These are phyloP conservation scores for Belgica antarctica DNA, from an alignment of 2,888 invertebrate species.

Conservation along the genomic window DNA sequence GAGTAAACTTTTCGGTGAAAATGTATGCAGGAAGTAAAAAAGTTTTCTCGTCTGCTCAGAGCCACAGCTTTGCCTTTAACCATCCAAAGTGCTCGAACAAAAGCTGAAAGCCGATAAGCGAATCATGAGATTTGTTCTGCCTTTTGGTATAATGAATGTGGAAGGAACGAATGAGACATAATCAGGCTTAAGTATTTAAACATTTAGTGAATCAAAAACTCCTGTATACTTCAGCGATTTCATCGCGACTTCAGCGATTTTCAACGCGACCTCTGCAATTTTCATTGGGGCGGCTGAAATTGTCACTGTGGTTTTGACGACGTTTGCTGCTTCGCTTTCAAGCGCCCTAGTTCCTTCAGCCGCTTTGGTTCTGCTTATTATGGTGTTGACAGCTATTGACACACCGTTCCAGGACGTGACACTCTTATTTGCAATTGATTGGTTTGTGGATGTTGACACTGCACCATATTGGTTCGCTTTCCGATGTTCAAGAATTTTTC, in stretches of 20 bases:
- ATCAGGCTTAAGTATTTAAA: too few species aligned
- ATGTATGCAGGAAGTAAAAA: constrained; percentile 50
- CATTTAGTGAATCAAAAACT: too few species aligned
- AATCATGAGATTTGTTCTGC: constrained; percentile 82
- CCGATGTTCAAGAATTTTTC: constrained; percentile 1
- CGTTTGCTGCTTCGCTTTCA: constrained; percentile 84
- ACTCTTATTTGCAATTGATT: constrained; percentile 80
- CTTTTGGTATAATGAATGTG: constrained; percentile 91
- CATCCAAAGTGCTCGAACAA: constrained; percentile 78
- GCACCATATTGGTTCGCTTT: constrained; percentile 35
- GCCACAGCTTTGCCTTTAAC: constrained; percentile 87
- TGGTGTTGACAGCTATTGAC: constrained; percentile 78
- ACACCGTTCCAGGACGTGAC: constrained; percentile 80
- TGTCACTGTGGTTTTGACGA: constrained; percentile 79
- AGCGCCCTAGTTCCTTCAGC: constrained; percentile 86
- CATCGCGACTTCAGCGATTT: too few species aligned
- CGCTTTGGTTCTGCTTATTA: constrained; percentile 74
- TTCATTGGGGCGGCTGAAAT: constrained; percentile 88
- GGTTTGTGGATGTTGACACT: constrained; percentile 89
- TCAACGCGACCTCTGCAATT: constrained; percentile 84
- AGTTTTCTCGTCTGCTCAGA: constrained; percentile 49
- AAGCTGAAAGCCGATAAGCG: constrained; percentile 76
- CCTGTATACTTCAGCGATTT: too few species aligned
- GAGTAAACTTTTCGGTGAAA: constrained; percentile 61
- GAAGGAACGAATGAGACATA: too few species aligned